Conservation (phyloP, 1,140 invertebrate genomes). For the Magallana angulata region DNA sequence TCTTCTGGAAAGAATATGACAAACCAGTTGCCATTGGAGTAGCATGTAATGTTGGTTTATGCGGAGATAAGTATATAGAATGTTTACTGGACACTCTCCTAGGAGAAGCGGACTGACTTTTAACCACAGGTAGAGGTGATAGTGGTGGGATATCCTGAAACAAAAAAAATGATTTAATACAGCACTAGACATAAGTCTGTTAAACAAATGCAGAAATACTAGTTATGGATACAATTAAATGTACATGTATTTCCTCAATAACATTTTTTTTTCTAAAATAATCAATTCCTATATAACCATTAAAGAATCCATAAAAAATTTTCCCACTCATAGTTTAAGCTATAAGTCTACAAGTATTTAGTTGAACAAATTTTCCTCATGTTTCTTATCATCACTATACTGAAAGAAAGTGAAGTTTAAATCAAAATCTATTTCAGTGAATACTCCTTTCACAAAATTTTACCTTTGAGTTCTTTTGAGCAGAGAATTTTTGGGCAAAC, state of each 20-base stretch:
- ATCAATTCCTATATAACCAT: too few species aligned
- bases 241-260: too few species aligned
- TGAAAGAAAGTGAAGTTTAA: too few species aligned
- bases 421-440: not conserved
- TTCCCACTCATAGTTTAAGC: too few species aligned
- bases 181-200: not conserved
- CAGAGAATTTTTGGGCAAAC: conserved; percentile 88
- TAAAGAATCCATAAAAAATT: too few species aligned
- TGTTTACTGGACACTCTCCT: conserved; percentile 85
- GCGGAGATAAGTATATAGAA: conserved; percentile 85
- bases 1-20: conserved; percentile 92
- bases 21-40: conserved; percentile 80
- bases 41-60: conserved; percentile 79
- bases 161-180: not conserved
- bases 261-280: too few species aligned
- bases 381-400: too few species aligned
- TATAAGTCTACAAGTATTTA: too few species aligned
- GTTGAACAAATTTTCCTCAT: too few species aligned
- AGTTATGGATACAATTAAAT: too few species aligned
- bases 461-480: conserved; percentile 80
- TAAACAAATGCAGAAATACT: too few species aligned
- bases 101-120: conserved; percentile 84
- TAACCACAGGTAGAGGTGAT: conserved; percentile 88
- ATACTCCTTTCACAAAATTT: conserved; percentile 47
- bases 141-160: conserved; percentile 83